Evolutionary conservation across 2,113 vertebrate genomes (phyloP).

Genomic region (Podarcis raffonei): DNA sequence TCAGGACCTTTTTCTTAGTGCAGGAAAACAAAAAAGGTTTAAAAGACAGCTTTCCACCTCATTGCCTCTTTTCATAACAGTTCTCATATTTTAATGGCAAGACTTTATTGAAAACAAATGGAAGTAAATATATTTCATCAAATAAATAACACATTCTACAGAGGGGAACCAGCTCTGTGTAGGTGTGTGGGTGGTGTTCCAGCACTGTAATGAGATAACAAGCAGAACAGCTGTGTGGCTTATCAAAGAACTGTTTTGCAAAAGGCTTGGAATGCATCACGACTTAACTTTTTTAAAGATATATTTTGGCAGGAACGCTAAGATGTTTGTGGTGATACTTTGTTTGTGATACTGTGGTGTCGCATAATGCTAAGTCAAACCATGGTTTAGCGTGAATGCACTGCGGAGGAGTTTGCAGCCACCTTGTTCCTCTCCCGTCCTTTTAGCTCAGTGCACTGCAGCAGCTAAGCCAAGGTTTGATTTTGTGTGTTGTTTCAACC

Average conservation of each 20-base stretch:
- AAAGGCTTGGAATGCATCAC: constrained; percentile 14
- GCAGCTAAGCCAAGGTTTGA: no score
- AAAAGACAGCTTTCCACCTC: constrained; percentile 73
- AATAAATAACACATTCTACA: constrained; percentile 62
- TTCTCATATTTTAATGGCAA: constrained; percentile 47
- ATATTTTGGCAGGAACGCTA: not conserved
- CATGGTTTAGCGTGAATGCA: no score
- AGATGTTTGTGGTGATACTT: no score
- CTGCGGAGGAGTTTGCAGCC: no score
- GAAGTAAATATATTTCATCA: constrained; percentile 62
- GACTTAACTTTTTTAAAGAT: not conserved
- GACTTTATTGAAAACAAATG: constrained; percentile 67
- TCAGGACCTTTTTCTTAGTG: constrained; percentile 38
- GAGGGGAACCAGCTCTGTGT: constrained; percentile 12
- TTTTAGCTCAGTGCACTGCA: no score
- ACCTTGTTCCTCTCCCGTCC: no score
- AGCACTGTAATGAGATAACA: constrained; percentile 34
- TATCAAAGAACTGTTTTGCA: constrained; percentile 43
- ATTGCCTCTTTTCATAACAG: constrained; percentile 69
- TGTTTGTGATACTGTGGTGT: no score
- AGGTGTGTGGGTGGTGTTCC: constrained; percentile 22
- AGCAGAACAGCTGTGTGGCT: constrained; percentile 35
- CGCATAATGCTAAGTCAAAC: no score
- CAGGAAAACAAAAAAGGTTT: constrained; percentile 62
- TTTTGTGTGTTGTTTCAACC: no score